Conservation (phyloP, 2,113 vertebrate species). For the Oreotrochilus melanogaster region DNA sequence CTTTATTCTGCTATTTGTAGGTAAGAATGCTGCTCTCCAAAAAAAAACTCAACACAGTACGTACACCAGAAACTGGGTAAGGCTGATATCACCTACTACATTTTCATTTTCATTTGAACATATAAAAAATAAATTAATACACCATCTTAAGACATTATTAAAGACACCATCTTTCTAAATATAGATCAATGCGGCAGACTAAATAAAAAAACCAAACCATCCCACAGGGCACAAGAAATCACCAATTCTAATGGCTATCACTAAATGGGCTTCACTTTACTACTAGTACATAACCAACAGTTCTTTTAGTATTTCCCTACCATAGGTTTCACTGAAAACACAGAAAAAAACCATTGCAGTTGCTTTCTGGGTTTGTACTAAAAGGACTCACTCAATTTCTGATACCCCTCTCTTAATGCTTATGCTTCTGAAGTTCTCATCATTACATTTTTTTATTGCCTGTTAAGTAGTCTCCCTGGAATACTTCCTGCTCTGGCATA, state of each 20-base stretch:
- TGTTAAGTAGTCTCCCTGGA: constrained; percentile 14
- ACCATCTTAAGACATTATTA: no score
- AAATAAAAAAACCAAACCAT: background rate
- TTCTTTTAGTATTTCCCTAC: background rate
- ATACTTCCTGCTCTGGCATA: background rate
- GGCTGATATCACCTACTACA: background rate
- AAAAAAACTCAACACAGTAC: fast-evolving
- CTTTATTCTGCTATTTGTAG: background rate
- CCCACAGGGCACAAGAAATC: background rate
- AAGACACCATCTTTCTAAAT: background rate
- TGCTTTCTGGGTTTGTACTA: background rate
- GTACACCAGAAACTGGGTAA: background rate
- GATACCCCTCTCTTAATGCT: background rate
- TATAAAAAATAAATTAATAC: background rate
- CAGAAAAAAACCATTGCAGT: background rate
- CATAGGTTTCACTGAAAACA: background rate
- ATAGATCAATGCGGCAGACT: background rate
- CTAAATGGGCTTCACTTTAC: background rate
- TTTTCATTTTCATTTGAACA: background rate
- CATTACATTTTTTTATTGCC: background rate
- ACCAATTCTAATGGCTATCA: background rate
- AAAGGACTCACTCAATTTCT: background rate
- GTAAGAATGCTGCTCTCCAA: background rate
- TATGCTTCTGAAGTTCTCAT: background rate
- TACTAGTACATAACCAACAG: background rate